These are phyloP conservation scores for Drosophila prostipennis DNA, from an alignment of 2,888 invertebrate species.

Conservation along the genomic window DNA sequence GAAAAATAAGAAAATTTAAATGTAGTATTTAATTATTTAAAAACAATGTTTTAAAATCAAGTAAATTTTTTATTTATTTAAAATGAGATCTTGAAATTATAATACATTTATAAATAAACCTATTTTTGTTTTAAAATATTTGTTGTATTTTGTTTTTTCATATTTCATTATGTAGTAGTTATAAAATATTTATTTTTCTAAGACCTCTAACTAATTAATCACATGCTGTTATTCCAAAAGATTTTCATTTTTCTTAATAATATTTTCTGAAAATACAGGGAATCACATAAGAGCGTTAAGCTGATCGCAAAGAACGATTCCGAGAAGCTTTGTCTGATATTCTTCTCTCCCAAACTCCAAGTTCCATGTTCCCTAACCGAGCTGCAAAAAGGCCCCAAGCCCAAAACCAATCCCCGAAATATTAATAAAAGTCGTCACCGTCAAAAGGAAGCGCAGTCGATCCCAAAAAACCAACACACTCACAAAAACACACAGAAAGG, in stretches of 20 bases:
- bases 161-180: too few relatives aligned
- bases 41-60: too few relatives aligned
- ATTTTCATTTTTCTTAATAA: too few relatives aligned
- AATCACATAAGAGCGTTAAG: constrained; percentile 48
- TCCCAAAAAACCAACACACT: constrained; percentile 41
- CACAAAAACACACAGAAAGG: neutral
- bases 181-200: too few relatives aligned
- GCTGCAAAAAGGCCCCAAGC: constrained; percentile 37
- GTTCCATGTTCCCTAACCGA: constrained; percentile 18
- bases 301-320: constrained; percentile 57
- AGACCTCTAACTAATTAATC: too few relatives aligned
- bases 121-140: too few relatives aligned
- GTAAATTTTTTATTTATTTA: too few relatives aligned
- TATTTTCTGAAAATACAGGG: constrained; percentile 26
- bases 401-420: constrained; percentile 70
- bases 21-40: neutral
- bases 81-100: too few relatives aligned
- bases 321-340: constrained; percentile 69
- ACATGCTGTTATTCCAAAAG: too few relatives aligned
- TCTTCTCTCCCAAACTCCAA: constrained; percentile 25
- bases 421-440: constrained; percentile 78
- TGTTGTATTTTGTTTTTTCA: too few relatives aligned
- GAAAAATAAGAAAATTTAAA: neutral
- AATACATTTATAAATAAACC: too few relatives aligned
- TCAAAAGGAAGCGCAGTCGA: constrained; percentile 74